These are phyloP conservation scores for Anorthoa munda DNA, from an alignment of 2,888 invertebrate species.

Conservation along the genomic window DNA sequence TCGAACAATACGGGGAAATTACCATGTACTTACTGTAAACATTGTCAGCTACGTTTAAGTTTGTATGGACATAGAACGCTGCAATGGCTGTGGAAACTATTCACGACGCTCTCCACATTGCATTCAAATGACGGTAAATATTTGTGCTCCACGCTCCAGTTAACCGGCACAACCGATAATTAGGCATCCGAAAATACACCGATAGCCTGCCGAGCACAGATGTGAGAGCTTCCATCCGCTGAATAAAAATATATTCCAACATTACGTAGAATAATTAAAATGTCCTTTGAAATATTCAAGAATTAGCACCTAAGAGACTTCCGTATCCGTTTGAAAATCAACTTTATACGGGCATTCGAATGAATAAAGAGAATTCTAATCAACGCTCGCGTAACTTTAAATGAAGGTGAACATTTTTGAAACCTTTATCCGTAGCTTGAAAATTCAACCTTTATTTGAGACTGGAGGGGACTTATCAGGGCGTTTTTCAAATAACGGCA, in stretches of 20 bases:
- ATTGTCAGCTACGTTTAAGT: slow-evolving; percentile 47
- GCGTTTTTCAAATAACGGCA: slow-evolving; percentile 85
- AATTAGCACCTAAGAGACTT: slow-evolving; percentile 52
- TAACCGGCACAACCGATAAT: slow-evolving; percentile 60
- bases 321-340: slow-evolving; percentile 68
- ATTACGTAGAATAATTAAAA: slow-evolving; percentile 42
- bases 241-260: slow-evolving; percentile 40
- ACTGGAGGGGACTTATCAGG: slow-evolving; percentile 84
- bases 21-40: slow-evolving; percentile 28
- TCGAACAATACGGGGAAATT: slow-evolving; percentile 31
- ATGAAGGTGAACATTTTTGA: slow-evolving; percentile 83
- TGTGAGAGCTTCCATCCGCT: slow-evolving; percentile 19
- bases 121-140: slow-evolving; percentile 66
- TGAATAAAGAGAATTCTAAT: slow-evolving; percentile 80
- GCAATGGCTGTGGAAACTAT: slow-evolving; percentile 55
- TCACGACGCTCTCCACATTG: slow-evolving; percentile 60
- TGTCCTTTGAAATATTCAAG: slow-evolving; percentile 39
- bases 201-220: slow-evolving; percentile 32
- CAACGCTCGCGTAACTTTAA: slow-evolving; percentile 80
- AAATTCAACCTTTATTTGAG: slow-evolving; percentile 82
- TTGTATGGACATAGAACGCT: slow-evolving; percentile 38
- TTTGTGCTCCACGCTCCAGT: slow-evolving; percentile 61
- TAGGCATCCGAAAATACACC: slow-evolving; percentile 61
- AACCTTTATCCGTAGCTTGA: slow-evolving; percentile 79
- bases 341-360: slow-evolving; percentile 72